Evolutionary conservation across 1,140 invertebrate genomes (phyloP), one percentile per base, ranked within the genome.

Genomic region (Macrocentrus cingulum): DNA sequence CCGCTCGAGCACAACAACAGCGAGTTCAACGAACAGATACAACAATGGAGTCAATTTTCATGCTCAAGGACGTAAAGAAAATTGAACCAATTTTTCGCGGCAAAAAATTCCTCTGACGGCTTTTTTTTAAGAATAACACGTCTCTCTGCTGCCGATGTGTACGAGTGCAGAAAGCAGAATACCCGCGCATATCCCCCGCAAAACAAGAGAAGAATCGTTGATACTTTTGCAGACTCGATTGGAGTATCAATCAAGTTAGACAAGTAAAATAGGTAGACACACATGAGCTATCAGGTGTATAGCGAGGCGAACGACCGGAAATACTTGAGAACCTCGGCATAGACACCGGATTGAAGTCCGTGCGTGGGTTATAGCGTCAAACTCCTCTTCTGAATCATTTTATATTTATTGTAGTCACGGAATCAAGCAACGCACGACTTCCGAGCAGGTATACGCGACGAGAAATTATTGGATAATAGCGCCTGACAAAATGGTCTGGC

Each of bases 331-430:
- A 49, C 20, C 46, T 32, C 25, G 46, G n/a, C 45, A 39, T 15
- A 39, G 23, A 49, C 44, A 46, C 46, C 46, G 25, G 25, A 29
- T 29, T 29, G 20, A 32, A 8, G 13, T 16, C 41, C 5, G 16
- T 49, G 46, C 46, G 46, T 49, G 23, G 46, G 22, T 32, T 49
- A 25, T 16, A 18, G 13, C 34, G 23, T 32, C 18, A 29, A 5
- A 29, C 25, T 49, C 23, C 46, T 49, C 16, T 7, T 49, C 23
- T 44, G 9, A 18, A 5, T 29, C 9, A 29, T 29, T 29, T 29
- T 29, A 29, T 29, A 29, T 49, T 34, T 49, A 49, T 49, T 49
- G 20, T 23, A 49, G 46, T 49, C 46, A 49, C 46, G 46, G 46
- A 49, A 49, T 16, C 4, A 9, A 49, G n/a, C 23, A 49, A 13